Conservation (phyloP, 1,140 invertebrate genomes). For the Calliphora vicina region DNA sequence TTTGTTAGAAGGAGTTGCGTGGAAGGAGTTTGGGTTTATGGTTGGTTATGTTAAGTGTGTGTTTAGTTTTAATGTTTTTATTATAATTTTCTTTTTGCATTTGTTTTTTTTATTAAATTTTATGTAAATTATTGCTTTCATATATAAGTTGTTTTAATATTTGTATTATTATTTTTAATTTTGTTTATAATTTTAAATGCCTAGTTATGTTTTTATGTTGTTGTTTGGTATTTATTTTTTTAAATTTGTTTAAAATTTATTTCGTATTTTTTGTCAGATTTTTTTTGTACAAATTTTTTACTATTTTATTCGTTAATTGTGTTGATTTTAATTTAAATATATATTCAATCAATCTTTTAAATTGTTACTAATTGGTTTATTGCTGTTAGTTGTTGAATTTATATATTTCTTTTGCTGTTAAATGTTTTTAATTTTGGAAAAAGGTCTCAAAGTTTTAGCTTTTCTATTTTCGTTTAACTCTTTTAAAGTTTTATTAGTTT, state of each 20-base stretch:
- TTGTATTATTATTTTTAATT: neutral
- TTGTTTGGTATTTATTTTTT: conserved; percentile 8
- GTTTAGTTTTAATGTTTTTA: neutral
- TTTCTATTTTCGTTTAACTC: neutral
- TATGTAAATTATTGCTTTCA: conserved; percentile 34
- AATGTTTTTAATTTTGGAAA: neutral
- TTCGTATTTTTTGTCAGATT: neutral
- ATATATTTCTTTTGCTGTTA: neutral
- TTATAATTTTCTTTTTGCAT: neutral
- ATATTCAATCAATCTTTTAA: neutral
- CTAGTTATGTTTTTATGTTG: neutral
- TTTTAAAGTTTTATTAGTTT: neutral
- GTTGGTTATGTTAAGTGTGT: neutral
- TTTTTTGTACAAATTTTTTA: conserved; percentile 7
- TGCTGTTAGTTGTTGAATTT: neutral
- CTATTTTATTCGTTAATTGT: conserved; percentile 4
- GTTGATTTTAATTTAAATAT: neutral
- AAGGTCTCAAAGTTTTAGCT: neutral
- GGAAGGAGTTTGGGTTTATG: too few relatives aligned
- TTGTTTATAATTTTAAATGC: conserved; percentile 11
- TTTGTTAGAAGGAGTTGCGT: too few relatives aligned
- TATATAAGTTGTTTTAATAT: conserved; percentile 28
- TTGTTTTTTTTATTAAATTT: neutral
- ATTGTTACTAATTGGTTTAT: conserved; percentile 9
- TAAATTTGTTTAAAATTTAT: neutral